Evolutionary conservation across 2,888 invertebrate genomes (phyloP).

Genomic region (Nymphalis polychloros): DNA sequence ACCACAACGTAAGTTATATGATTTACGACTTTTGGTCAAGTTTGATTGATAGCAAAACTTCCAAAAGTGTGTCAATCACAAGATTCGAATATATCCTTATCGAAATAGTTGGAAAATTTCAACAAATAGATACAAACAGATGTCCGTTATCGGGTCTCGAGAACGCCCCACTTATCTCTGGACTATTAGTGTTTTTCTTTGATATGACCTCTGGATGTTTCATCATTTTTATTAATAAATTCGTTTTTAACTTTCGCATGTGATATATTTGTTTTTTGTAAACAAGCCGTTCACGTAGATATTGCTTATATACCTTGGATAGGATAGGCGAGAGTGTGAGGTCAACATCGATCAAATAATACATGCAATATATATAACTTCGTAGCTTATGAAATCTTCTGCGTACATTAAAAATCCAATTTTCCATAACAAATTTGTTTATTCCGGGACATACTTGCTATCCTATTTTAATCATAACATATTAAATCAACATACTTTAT

Average conservation of each 20-base stretch:
- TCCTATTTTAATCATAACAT: too few species aligned
- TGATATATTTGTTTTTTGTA: conserved; percentile 1
- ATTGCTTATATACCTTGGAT: neutral
- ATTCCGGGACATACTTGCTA: too few species aligned
- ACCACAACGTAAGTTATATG: too few species aligned
- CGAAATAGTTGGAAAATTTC: conserved; percentile 1
- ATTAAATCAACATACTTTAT: too few species aligned
- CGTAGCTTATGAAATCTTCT: too few species aligned
- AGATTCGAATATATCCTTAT: neutral
- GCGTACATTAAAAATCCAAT: too few species aligned
- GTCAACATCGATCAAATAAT: too few species aligned
- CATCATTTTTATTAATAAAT: conserved; percentile 17
- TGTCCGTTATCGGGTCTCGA: conserved; percentile 16
- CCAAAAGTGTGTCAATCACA: conserved; percentile 16
- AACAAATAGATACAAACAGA: conserved; percentile 16
- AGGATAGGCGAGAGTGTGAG: too few species aligned
- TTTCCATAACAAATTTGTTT: too few species aligned
- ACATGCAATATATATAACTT: too few species aligned
- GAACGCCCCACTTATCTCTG: conserved; percentile 10
- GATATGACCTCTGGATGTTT: conserved; percentile 16
- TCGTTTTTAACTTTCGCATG: conserved; percentile 7
- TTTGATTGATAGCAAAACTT: neutral
- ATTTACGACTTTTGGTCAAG: neutral
- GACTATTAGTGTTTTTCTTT: conserved; percentile 15
- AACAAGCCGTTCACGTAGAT: neutral